phyloP scores from a whole-genome alignment of 1,140 invertebrate genomes.

The Drosophila nasuta region DNA sequence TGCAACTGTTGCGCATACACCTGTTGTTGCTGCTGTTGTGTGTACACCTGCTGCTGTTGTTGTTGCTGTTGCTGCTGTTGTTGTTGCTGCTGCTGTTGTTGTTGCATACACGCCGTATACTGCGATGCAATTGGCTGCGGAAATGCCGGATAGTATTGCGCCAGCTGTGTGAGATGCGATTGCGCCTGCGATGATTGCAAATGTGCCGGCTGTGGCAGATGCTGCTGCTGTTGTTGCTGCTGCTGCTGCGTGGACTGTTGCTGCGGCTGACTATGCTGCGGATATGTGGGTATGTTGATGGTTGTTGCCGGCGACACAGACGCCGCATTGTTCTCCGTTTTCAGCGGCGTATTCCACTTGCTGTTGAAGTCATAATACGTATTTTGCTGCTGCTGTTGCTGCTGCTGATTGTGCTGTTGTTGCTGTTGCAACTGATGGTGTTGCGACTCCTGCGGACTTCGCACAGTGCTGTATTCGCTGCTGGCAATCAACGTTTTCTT shows the following conservation, averaged over 20 bases:
- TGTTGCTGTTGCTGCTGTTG: constrained; percentile 83
- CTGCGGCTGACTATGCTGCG: constrained; percentile 84
- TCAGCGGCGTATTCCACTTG: constrained; percentile 81
- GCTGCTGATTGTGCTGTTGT: constrained; percentile 62
- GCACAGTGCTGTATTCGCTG: constrained; percentile 75
- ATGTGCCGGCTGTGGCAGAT: constrained; percentile 79
- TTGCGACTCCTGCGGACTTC: constrained; percentile 75
- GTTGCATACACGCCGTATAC: constrained; percentile 82
- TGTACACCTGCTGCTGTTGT: constrained; percentile 78
- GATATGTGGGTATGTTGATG: constrained; percentile 84
- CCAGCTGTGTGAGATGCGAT: constrained; percentile 76
- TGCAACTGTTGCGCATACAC: constrained; percentile 84
- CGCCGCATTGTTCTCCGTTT: constrained; percentile 79
- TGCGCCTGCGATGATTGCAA: constrained; percentile 82
- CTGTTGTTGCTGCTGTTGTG: constrained; percentile 71
- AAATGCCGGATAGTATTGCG: constrained; percentile 81
- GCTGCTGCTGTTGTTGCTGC: constrained; percentile 83
- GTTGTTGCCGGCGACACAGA: constrained; percentile 77
- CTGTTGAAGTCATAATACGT: constrained; percentile 83
- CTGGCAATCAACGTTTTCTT: constrained; percentile 80
- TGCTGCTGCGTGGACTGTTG: constrained; percentile 74
- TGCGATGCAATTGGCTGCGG: constrained; percentile 82
- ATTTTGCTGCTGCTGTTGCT: constrained; percentile 75
- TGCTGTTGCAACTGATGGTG: constrained; percentile 78
- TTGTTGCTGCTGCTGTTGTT: constrained; percentile 83